Conservation (phyloP, 2,797 vertebrate species). For the Pempheris klunzingeri region DNA sequence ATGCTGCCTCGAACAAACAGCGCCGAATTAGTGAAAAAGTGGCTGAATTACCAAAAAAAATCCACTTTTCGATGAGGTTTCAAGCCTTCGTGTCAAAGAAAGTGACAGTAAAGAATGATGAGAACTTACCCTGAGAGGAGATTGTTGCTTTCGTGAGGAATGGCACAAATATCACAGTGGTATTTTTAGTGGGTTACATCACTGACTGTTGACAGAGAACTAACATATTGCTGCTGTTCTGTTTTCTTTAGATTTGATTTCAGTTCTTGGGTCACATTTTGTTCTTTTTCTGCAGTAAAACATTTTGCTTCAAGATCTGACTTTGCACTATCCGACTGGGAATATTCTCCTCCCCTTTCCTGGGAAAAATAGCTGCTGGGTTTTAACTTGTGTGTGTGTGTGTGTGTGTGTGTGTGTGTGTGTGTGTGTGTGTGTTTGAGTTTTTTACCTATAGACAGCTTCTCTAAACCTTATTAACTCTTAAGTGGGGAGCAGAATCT, state of each 20-base stretch:
- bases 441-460: rapidly evolving
- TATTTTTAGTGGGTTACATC: conserved; percentile 6
- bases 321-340: too few relatives aligned
- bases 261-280: neutral
- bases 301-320: neutral
- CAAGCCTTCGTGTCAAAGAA: neutral
- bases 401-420: neutral
- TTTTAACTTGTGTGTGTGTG: neutral
- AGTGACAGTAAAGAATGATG: conserved; percentile 18
- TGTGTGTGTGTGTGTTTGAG: neutral
- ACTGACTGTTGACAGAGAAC: neutral
- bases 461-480: neutral
- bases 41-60: neutral
- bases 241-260: neutral
- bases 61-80: neutral
- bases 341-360: neutral
- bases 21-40: neutral
- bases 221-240: neutral
- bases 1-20: neutral
- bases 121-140: conserved; percentile 14
- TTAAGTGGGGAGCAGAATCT: too few relatives aligned
- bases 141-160: neutral
- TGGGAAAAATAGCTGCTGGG: neutral
- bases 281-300: too few relatives aligned
- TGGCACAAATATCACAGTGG: neutral